Percentiles rank a stretch among this genome's conserved stretches.
These are phyloP conservation scores for Eupithecia pulchellata DNA, from an alignment of 2,888 invertebrate species.

Conservation along the genomic window DNA sequence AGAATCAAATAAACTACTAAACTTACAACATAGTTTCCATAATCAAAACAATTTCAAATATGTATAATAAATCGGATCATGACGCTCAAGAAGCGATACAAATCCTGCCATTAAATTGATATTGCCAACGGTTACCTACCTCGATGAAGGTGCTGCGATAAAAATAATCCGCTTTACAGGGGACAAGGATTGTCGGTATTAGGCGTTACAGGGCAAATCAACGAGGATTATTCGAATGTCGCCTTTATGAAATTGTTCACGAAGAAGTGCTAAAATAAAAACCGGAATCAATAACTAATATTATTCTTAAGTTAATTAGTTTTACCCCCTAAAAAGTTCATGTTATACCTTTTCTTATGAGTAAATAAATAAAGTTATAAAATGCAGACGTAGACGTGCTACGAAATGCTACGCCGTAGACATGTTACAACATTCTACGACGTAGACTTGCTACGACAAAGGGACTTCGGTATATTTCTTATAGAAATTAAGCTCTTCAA, in stretches of 20 bases:
- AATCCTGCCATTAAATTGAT: background rate
- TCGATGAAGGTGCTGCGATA: background rate
- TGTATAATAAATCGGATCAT: background rate
- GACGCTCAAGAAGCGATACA: background rate
- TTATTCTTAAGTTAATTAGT: background rate
- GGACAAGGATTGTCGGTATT: background rate
- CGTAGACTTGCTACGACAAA: background rate
- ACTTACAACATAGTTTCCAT: no score
- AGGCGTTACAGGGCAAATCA: background rate
- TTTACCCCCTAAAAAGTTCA: no score
- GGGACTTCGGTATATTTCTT: background rate
- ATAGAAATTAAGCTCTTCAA: no score
- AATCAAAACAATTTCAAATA: background rate
- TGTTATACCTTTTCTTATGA: no score
- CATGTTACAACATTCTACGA: background rate
- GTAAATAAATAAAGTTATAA: no score
- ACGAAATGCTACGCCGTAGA: background rate
- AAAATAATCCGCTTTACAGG: background rate
- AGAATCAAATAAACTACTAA: background rate
- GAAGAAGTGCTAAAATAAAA: background rate
- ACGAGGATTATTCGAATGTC: background rate
- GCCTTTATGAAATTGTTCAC: background rate
- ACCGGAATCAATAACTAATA: background rate
- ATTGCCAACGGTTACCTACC: background rate
- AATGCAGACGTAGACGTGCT: background rate